Conservation (phyloP, 2,888 invertebrate genomes). For the Drosophila greeni region DNA sequence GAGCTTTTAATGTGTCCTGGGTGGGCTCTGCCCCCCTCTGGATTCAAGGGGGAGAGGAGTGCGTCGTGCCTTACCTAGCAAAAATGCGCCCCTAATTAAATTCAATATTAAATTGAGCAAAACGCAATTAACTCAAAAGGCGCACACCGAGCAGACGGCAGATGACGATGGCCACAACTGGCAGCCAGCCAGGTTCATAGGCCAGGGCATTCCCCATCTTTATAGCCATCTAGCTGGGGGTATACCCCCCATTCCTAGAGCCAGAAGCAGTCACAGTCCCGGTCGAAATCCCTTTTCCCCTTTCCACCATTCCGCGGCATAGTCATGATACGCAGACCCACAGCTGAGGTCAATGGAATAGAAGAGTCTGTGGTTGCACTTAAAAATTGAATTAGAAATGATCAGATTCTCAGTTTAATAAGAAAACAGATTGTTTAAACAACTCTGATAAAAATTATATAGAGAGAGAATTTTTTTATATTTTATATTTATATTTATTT, state of each 20-base stretch:
- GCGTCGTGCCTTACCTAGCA: conserved; percentile 56
- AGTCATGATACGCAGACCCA: conserved; percentile 21
- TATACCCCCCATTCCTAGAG: conserved; percentile 1
- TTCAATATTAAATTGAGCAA: conserved; percentile 75
- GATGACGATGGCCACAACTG: conserved; percentile 32
- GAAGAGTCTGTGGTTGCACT: background rate
- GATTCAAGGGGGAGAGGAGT: background rate
- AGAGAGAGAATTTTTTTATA: too few species aligned
- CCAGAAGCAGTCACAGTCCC: background rate
- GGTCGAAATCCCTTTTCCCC: background rate
- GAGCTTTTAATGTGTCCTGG: conserved; percentile 72
- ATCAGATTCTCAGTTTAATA: background rate
- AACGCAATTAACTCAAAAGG: conserved; percentile 75
- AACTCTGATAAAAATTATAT: too few species aligned
- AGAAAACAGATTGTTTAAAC: too few species aligned
- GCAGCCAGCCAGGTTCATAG: conserved; percentile 22
- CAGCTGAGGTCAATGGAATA: background rate
- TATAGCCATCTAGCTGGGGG: conserved; percentile 17
- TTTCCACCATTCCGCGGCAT: conserved; percentile 1
- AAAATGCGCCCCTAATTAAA: conserved; percentile 75
- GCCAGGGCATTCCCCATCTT: conserved; percentile 34
- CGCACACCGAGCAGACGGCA: conserved; percentile 35
- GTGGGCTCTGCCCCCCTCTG: conserved; percentile 32
- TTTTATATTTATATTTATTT: too few species aligned
- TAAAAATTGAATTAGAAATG: background rate